A percentile compares a stretch with the other conserved stretches of the same genome.
Conservation (phyloP, 2,113 vertebrate species). For the Mobula birostris region DNA sequence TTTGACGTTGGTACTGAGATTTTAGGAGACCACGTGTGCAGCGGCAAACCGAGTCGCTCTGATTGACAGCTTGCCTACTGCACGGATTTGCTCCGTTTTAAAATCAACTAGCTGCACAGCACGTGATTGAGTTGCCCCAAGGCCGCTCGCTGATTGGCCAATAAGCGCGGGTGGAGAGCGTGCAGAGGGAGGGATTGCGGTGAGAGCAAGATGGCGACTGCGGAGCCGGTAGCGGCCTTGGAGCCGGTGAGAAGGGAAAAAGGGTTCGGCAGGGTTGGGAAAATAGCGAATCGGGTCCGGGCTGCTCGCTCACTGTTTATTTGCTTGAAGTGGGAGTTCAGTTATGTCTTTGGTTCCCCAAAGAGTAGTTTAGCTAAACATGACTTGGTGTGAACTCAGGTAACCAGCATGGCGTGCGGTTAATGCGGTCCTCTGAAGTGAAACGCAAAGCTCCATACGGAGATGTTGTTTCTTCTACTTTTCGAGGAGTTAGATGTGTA, state of each 20-base stretch:
- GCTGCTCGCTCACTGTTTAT: no score
- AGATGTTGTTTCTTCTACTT: not conserved
- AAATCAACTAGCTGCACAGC: not conserved
- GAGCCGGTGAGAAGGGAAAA: not conserved
- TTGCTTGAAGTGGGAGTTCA: no score
- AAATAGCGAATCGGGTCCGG: no score
- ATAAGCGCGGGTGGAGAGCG: not conserved
- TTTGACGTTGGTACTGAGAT: no score
- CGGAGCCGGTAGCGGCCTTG: not conserved
- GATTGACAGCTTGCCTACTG: not conserved
- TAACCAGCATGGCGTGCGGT: not conserved
- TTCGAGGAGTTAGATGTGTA: not conserved
- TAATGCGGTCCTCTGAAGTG: not conserved
- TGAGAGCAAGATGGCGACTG: constrained; percentile 28
- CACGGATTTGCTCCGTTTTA: not conserved
- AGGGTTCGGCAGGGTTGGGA: not conserved
- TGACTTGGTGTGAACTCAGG: not conserved
- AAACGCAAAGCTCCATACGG: not conserved
- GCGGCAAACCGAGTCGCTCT: not conserved
- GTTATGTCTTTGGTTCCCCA: not conserved
- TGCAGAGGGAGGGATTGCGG: not conserved
- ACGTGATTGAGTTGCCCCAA: not conserved
- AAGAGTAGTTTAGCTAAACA: no score
- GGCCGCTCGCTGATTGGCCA: not conserved
- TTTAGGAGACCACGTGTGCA: no score